These are phyloP conservation scores for Bombus sylvicola DNA, from an alignment of 1,140 invertebrate genomes.

Conservation along the genomic window DNA sequence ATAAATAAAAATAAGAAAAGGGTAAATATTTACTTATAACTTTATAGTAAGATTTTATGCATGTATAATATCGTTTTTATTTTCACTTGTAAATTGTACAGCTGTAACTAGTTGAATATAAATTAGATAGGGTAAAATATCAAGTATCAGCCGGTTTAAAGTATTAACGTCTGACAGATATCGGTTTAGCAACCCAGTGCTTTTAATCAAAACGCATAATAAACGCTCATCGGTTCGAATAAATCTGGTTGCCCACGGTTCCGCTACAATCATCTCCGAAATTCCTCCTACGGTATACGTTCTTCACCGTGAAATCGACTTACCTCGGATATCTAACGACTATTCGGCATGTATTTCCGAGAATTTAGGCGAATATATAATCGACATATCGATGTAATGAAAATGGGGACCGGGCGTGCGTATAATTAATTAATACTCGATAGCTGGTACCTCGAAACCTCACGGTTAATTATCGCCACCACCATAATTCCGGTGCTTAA, in stretches of 20 bases:
- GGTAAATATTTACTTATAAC: too few relatives aligned
- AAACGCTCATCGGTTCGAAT: neutral
- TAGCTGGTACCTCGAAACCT: neutral
- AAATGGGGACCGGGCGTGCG: neutral
- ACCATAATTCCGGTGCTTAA: slow-evolving; percentile 11
- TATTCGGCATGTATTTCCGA: neutral
- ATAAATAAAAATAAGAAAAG: too few relatives aligned
- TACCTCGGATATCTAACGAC: neutral
- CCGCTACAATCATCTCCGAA: neutral
- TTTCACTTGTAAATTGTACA: neutral
- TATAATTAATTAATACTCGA: slow-evolving; percentile 42
- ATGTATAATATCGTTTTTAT: neutral
- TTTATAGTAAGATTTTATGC: too few relatives aligned
- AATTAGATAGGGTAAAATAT: neutral
- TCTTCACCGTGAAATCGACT: slow-evolving; percentile 8
- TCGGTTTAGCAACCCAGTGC: neutral
- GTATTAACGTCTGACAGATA: neutral
- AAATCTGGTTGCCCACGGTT: neutral
- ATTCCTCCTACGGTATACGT: neutral
- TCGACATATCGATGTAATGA: neutral
- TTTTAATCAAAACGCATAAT: neutral
- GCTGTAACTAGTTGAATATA: neutral
- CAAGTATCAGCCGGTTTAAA: neutral
- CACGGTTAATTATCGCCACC: slow-evolving; percentile 40
- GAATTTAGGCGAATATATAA: neutral